phyloP scores from a whole-genome alignment of 92 coral and sea anemone species.

The Phenganax marumi region DNA sequence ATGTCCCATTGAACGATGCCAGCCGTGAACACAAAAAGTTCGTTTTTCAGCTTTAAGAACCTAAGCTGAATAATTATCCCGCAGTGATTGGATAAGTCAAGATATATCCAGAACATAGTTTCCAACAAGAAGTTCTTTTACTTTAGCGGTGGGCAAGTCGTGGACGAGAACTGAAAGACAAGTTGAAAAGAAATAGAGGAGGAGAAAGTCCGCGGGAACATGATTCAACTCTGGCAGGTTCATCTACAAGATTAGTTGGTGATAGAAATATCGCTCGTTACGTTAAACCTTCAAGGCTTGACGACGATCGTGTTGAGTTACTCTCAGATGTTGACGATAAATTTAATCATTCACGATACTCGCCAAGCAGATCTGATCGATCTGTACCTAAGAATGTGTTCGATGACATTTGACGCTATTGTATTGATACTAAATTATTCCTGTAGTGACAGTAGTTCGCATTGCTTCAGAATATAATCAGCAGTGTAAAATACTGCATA shows the following conservation, averaged over 20 bases:
- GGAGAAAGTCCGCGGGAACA: slow-evolving; percentile 49
- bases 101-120: neutral
- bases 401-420: slow-evolving; percentile 75
- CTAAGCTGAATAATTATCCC: no score
- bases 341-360: slow-evolving; percentile 55
- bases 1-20: no score
- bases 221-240: slow-evolving; percentile 58
- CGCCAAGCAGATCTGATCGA: slow-evolving; percentile 63
- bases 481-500: no score
- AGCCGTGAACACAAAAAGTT: no score
- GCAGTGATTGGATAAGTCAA: neutral
- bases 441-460: neutral
- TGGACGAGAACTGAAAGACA: slow-evolving; percentile 59
- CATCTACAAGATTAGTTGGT: slow-evolving; percentile 33
- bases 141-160: slow-evolving; percentile 38
- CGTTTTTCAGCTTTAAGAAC: no score
- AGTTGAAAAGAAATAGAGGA: slow-evolving; percentile 32
- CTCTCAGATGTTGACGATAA: slow-evolving; percentile 83
- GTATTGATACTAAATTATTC: slow-evolving; percentile 10
- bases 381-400: slow-evolving; percentile 91
- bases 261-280: slow-evolving; percentile 42
- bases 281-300: slow-evolving; percentile 40
- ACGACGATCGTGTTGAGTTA: slow-evolving; percentile 84
- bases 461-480: no score
- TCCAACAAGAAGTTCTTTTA: slow-evolving; percentile 45